These are phyloP conservation scores for Caenorhabditis sp. DNA, from an alignment of 2,888 invertebrate genomes.

Conservation along the genomic window DNA sequence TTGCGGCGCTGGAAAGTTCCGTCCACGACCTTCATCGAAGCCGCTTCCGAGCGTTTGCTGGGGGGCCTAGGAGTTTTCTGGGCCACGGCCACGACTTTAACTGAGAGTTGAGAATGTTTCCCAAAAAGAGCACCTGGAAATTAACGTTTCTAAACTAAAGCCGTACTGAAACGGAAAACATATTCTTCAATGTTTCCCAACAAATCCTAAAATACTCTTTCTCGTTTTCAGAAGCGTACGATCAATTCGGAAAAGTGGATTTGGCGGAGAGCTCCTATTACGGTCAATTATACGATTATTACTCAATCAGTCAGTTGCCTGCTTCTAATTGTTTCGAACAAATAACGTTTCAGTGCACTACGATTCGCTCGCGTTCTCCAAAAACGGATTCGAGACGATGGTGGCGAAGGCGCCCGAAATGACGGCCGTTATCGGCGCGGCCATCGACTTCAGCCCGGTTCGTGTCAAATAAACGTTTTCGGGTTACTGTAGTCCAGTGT, in stretches of 20 bases:
- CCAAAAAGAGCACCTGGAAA: too few relatives aligned
- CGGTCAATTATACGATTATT: conserved; percentile 72
- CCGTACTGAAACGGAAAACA: too few relatives aligned
- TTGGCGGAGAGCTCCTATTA: conserved; percentile 78
- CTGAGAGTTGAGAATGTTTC: too few relatives aligned
- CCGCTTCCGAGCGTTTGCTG: too few relatives aligned
- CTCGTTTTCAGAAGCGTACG: conserved; percentile 76
- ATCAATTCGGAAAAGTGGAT: conserved; percentile 79
- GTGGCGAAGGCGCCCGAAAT: conserved; percentile 74
- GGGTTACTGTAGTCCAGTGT: too few relatives aligned
- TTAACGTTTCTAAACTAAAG: too few relatives aligned
- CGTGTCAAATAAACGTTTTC: background rate
- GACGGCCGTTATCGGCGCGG: conserved; percentile 78
- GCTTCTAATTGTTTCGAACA: background rate
- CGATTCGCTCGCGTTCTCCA: conserved; percentile 77
- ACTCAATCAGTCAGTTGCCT: conserved; percentile 56
- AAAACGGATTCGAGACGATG: conserved; percentile 75
- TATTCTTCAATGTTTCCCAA: background rate
- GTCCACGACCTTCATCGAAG: too few relatives aligned
- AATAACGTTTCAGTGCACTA: conserved; percentile 76
- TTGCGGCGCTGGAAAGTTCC: too few relatives aligned
- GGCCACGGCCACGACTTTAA: too few relatives aligned
- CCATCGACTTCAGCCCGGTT: conserved; percentile 77
- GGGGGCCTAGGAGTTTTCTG: too few relatives aligned
- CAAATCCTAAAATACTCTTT: background rate